Base-by-base conservation (phyloP, 2,113 vertebrate species). In the Mobula hypostoma region DNA sequence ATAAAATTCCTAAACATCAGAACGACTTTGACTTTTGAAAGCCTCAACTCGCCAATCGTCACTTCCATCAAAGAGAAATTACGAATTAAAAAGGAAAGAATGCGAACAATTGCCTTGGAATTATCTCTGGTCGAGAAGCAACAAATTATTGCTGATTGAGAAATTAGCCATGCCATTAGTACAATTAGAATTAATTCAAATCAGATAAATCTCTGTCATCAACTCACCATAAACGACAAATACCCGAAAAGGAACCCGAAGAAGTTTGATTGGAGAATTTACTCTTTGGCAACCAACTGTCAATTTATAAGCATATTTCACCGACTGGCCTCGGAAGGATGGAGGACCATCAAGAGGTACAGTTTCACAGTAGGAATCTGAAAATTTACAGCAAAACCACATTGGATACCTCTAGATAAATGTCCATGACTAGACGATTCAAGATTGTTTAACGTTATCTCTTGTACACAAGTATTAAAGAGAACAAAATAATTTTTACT, bases 281-380 rank as follows among this genome's bases (percentile, higher is more conserved):
- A 99, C 99, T 0, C 99, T 97, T 96, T 99, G 99, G 96, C 99
- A 99, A 96, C 99, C 99, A 2, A 99, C 98, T 85, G 99, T 99
- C 96, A 99, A 95, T 95, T 99, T 99, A 97, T 99, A 99, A 94
- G 99, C 98, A 0, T 99, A 99, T 95, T 99, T 99, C 94, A 99
- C 99, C 0, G 98, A 97, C 96, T 99, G 99, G 0, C 99, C 99
- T 2, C 99, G 98, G 95, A 99, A 99, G 61, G 98, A 99, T 2
- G 99, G 99, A 2, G 99, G 98, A 40, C 98, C 99, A 0, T 99
- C 98, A 0, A 96, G 94, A 0, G 99, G 99, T 85, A 99, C 97
- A 0, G 97, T 96, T 95, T 99, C 99, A 61, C 98, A 98, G 96
- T 99, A 99, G 0, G 98, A 98, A 95, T 99, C 99, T 99, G 96